Base-by-base conservation (phyloP, 2,888 invertebrate genomes). In the Cantharis nigra region DNA sequence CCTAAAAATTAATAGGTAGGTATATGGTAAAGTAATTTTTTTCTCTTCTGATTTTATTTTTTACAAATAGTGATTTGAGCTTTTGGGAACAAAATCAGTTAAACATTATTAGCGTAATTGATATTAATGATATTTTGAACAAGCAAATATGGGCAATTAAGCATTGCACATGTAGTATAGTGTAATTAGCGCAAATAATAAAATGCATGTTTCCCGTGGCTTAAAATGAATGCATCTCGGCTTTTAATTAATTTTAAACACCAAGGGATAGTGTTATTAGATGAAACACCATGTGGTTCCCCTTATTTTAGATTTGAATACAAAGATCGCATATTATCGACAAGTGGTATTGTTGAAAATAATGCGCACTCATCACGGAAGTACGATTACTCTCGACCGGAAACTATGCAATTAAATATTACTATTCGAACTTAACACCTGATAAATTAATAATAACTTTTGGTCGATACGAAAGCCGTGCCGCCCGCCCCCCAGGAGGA, bases 201-300 rank as follows among this genome's bases (percentile, higher is more conserved):
- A 78, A 75, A 76, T 71, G 76, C 70, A 69, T 69, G 30, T 28
- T 76, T 75, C 77, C 77, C 70, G 79, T 67, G 75, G 78, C 62
- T 26, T 70, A 77, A 74, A 77, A 71, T 69, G 72, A 72, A 70
- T 69, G 82, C 75, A 77, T 80, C 74, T 76, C 82, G 81, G 82
- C 82, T 84, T 85, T 84, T 85, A 87, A 87, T 86, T 87, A 87
- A 86, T 86, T 85, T 83, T 81, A 83, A 85, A 84, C 84, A 78
- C 81, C 81, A 62, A 83, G 85, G 85, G 84, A 83, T 83, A 84
- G 83, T 86, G 84, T 83, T 84, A 85, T 86, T 86, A 85, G 84
- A 84, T 86, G 85, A 86, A 85, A 83, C 85, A 84, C 83, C 86
- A 86, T 86, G 85, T 85, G 85, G 85, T 83, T 82, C 83, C 84